Evolutionary conservation across 1,140 invertebrate species (phyloP).

Genomic region (Lordiphosa collinella): DNA sequence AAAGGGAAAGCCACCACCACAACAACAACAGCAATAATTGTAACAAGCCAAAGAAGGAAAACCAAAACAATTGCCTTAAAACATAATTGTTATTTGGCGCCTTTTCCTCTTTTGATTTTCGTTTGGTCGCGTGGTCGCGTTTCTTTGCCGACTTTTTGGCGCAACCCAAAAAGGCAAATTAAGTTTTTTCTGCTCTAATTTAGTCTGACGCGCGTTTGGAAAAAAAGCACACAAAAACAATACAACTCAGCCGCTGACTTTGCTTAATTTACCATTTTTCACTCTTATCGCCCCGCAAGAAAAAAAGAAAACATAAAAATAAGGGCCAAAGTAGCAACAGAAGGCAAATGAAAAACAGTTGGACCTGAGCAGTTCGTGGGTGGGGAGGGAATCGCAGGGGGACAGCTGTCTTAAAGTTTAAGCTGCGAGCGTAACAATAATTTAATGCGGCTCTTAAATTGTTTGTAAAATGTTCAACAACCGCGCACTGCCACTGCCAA

Average conservation of each 20-base stretch:
- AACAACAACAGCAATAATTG: conserved; percentile 45
- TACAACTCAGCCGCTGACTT: conserved; percentile 47
- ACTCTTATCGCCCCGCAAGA: conserved; percentile 66
- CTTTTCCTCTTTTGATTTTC: conserved; percentile 63
- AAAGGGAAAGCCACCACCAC: conserved; percentile 29
- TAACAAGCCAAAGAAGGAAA: conserved; percentile 48
- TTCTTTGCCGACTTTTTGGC: conserved; percentile 56
- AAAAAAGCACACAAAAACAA: conserved; percentile 28
- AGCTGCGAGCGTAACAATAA: conserved; percentile 75
- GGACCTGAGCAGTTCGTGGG: conserved; percentile 22
- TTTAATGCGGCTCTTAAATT: conserved; percentile 77
- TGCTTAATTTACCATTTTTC: conserved; percentile 78
- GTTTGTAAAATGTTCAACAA: conserved; percentile 77
- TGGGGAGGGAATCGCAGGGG: conserved; percentile 4
- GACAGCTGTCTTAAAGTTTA: conserved; percentile 63
- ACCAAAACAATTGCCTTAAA: conserved; percentile 77
- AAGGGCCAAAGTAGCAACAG: conserved; percentile 38
- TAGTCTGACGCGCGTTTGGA: conserved; percentile 64
- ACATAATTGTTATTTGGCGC: conserved; percentile 76
- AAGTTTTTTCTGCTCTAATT: conserved; percentile 75
- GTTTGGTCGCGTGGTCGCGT: conserved; percentile 26
- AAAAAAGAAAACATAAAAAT: conserved; percentile 55
- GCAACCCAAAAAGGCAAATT: conserved; percentile 67
- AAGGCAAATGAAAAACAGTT: conserved; percentile 48
- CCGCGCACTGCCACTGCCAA: conserved; percentile 32